Base-by-base conservation (phyloP, 1,140 invertebrate species). In the Pogonomyrmex barbatus region DNA sequence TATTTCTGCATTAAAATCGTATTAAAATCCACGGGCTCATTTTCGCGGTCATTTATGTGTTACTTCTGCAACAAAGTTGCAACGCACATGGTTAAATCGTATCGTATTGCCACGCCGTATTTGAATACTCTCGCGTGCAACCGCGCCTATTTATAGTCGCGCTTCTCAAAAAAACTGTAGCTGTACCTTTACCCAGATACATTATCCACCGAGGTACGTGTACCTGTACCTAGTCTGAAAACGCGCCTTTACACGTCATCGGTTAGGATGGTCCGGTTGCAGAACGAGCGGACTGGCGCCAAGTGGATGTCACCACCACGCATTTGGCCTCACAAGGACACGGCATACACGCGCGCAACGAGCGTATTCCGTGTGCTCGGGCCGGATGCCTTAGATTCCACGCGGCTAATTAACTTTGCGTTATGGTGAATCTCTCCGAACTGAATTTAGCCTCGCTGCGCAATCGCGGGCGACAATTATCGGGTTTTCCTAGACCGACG, bases 401-500 rank as follows among this genome's bases (percentile, higher is more conserved):
- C 89, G 87, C 91, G 87, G 89, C 92, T 94, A 94, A 94, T 94
- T 94, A 94, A 93, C 93, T 91, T 87, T 89, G 90, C 90, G 92
- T 93, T 94, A 93, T 93, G 93, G 92, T 91, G 93, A 94, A 91
- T 92, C 90, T 68, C 73, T 68, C 73, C 54, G 12, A 88, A 88
- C 90, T 91, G 92, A 93, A 93, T 92, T 93, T 92, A 92, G 92
- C 82, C 68, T 47, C 17, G 10, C 33, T 14, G n/a, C 39, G 36
- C 39, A 47, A 30, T 8, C 58, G 71, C 12, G 12, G 33, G 47
- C 30, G 58, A 47, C 76, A 86, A 90, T 90, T 88, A 85, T 77
- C 30, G 47, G 1, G 33, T 52, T 9, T 24, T 86, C 77, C 76
- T 67, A 88, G 89, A 82, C n/a, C 86, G 60, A 71, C 75, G 54